phyloP scores from a whole-genome alignment of 2,797 vertebrate species.

The Lagorchestes hirsutus region DNA sequence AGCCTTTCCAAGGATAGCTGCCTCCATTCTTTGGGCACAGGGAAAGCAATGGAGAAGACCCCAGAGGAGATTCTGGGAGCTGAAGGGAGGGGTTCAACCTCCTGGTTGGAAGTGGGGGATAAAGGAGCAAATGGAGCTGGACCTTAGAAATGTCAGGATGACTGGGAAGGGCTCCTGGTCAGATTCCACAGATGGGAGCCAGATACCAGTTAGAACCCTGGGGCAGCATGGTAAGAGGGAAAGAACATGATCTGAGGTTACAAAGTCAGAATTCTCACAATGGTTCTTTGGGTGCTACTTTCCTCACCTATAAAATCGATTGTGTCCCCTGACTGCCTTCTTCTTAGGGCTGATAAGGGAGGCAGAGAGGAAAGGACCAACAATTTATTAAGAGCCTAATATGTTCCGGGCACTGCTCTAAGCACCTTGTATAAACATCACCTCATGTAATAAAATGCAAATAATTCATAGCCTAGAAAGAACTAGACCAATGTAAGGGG shows the following conservation, averaged over 20 bases:
- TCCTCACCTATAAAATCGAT: conserved; percentile 12
- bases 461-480: neutral
- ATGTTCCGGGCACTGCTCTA: neutral
- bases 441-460: neutral
- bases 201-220: neutral
- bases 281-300: neutral
- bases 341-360: too few relatives aligned
- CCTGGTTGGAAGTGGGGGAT: neutral
- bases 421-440: neutral
- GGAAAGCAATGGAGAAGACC: neutral
- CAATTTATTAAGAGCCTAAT: neutral
- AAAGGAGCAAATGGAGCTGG: neutral
- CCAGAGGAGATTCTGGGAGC: neutral
- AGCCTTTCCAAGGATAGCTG: neutral
- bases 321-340: neutral
- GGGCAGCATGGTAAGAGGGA: neutral
- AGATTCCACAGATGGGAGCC: neutral
- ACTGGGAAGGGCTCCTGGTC: neutral
- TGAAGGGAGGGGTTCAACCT: neutral
- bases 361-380: neutral
- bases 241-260: neutral
- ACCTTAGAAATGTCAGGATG: neutral
- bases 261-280: neutral
- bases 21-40: neutral
- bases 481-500: neutral